Percentiles rank a stretch among this genome's conserved stretches.
These are phyloP conservation scores for Notechis scutatus DNA, from an alignment of 2,113 vertebrate genomes.

Conservation along the genomic window DNA sequence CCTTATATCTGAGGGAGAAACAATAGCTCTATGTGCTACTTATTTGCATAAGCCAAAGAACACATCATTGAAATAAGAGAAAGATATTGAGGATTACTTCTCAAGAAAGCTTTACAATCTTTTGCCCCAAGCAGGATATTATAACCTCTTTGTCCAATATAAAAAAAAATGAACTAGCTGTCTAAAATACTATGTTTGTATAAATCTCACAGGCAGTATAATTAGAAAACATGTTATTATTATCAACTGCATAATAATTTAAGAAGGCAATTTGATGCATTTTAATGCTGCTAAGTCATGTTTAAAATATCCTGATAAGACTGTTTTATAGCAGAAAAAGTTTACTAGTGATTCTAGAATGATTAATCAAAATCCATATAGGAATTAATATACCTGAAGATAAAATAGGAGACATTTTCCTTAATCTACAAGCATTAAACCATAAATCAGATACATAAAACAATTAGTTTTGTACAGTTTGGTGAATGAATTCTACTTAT, in stretches of 20 bases:
- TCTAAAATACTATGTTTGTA: slow-evolving; percentile 83
- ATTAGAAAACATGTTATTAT: slow-evolving; percentile 71
- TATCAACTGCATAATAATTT: slow-evolving; percentile 65
- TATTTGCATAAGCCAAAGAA: slow-evolving; percentile 46
- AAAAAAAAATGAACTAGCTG: slow-evolving; percentile 79
- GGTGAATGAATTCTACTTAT: slow-evolving; percentile 17
- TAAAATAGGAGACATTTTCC: background rate
- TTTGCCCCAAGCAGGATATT: slow-evolving; percentile 65
- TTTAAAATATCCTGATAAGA: slow-evolving; percentile 27
- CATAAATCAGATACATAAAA: background rate
- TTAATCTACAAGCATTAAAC: background rate
- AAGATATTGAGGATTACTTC: slow-evolving; percentile 44
- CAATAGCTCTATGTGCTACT: background rate
- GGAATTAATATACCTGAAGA: slow-evolving; percentile 11
- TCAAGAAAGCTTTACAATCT: slow-evolving; percentile 62
- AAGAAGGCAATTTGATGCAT: slow-evolving; percentile 50
- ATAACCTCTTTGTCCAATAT: slow-evolving; percentile 70
- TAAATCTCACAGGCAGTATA: slow-evolving; percentile 72
- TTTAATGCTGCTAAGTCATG: slow-evolving; percentile 46
- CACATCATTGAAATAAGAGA: slow-evolving; percentile 7
- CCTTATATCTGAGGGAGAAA: background rate
- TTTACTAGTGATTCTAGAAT: slow-evolving; percentile 20
- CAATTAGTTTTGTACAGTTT: background rate
- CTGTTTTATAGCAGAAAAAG: slow-evolving; percentile 38
- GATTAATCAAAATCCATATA: background rate